These are phyloP conservation scores for Pluvialis apricaria DNA, from an alignment of 2,113 vertebrate species.

Conservation along the genomic window DNA sequence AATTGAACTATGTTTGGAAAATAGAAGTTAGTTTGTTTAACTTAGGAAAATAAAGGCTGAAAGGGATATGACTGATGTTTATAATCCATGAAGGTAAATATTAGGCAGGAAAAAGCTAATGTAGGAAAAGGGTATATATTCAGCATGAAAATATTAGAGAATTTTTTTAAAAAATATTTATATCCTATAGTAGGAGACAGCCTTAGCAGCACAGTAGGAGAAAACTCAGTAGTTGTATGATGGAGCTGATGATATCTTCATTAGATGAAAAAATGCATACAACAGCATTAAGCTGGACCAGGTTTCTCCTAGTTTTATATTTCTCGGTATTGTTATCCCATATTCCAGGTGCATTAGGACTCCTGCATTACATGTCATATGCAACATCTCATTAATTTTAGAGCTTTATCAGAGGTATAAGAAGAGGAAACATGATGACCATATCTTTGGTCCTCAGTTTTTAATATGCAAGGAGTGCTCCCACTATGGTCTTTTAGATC, in stretches of 20 bases:
- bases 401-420: not conserved
- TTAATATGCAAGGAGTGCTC: fast-evolving
- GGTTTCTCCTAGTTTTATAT: not conserved
- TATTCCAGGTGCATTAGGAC: not conserved
- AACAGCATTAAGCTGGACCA: not conserved
- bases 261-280: not conserved
- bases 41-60: not conserved
- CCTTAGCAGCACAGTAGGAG: not conserved
- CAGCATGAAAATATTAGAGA: not conserved
- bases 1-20: not conserved
- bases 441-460: not conserved
- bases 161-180: not conserved
- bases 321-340: not conserved
- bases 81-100: not conserved
- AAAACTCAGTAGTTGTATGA: not conserved
- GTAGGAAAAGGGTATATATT: not conserved
- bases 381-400: not conserved
- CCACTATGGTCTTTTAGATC: not conserved
- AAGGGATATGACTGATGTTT: not conserved
- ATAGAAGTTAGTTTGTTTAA: not conserved
- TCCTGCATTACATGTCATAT: not conserved
- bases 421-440: not conserved
- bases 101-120: not conserved
- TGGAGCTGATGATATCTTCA: not conserved
- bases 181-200: not conserved